phyloP scores from a whole-genome alignment of 1,140 invertebrate genomes.

The Lordiphosa clarofinis region DNA sequence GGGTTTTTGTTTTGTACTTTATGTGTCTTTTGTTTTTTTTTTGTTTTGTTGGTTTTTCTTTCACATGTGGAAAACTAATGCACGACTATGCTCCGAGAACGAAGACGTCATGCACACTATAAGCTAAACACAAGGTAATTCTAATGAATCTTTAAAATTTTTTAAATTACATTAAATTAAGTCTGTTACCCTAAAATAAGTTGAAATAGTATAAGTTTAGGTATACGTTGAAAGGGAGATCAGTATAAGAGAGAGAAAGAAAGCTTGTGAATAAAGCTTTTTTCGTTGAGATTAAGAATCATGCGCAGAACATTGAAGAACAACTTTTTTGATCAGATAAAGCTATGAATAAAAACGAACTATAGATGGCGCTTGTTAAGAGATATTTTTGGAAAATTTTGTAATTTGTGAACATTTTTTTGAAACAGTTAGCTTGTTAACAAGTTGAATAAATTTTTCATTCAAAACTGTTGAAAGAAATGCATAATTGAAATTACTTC shows the following conservation, averaged over 20 bases:
- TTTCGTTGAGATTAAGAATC: neutral
- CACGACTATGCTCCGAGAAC: constrained; percentile 79
- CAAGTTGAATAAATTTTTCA: too few relatives aligned
- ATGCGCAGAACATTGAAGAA: neutral
- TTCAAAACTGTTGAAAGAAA: too few relatives aligned
- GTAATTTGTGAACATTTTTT: too few relatives aligned
- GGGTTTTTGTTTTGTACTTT: constrained; percentile 35
- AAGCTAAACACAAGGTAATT: constrained; percentile 79
- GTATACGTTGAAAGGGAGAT: constrained; percentile 4
- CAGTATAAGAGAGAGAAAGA: constrained; percentile 15
- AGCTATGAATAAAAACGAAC: constrained; percentile 3
- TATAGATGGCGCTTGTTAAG: constrained; percentile 3
- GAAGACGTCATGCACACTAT: constrained; percentile 79
- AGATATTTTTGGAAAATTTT: too few relatives aligned
- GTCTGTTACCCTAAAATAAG: constrained; percentile 18
- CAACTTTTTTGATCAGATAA: constrained; percentile 3
- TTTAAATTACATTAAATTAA: constrained; percentile 14
- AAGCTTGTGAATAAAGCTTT: constrained; percentile 1
- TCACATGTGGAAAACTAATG: constrained; percentile 76
- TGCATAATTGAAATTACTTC: too few relatives aligned
- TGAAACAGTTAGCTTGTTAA: too few relatives aligned
- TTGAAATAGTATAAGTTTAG: neutral
- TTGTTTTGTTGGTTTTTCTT: constrained; percentile 76
- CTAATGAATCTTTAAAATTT: neutral
- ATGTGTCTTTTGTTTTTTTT: constrained; percentile 50